Evolutionary conservation across 2,113 vertebrate genomes (phyloP).

Genomic region (Gasterosteus nipponicus): DNA sequence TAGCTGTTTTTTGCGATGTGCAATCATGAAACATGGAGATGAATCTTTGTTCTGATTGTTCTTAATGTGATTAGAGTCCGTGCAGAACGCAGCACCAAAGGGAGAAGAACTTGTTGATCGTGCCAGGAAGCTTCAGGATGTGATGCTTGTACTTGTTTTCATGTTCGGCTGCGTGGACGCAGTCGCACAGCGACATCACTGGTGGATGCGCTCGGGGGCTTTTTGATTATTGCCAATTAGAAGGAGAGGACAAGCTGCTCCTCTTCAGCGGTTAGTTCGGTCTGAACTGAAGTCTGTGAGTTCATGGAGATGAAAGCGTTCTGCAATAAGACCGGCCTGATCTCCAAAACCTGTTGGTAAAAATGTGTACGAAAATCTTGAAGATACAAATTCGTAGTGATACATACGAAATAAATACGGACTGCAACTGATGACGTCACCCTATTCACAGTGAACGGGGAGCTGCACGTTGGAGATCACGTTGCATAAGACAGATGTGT

Average conservation of each 20-base stretch:
- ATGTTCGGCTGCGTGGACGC: neutral
- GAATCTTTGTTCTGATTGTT: neutral
- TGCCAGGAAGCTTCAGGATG: constrained; percentile 26
- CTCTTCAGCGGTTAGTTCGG: neutral
- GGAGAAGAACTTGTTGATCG: neutral
- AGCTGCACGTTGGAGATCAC: too few relatives aligned
- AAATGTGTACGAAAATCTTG: too few relatives aligned
- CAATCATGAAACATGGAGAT: neutral
- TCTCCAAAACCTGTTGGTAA: too few relatives aligned
- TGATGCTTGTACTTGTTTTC: constrained; percentile 7
- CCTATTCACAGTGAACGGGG: too few relatives aligned
- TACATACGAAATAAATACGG: too few relatives aligned
- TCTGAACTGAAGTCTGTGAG: neutral
- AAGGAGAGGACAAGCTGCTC: neutral
- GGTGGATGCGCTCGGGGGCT: constrained; percentile 22
- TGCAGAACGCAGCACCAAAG: neutral
- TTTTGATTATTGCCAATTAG: constrained; percentile 40
- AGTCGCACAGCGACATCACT: neutral
- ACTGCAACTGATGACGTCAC: too few relatives aligned
- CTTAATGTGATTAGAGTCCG: neutral
- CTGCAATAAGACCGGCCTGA: too few relatives aligned
- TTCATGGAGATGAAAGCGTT: neutral
- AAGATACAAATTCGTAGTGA: too few relatives aligned
- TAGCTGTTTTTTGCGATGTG: neutral
- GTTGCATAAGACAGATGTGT: too few relatives aligned